Percentiles rank a stretch among this genome's conserved stretches.
Evolutionary conservation across 2,797 vertebrate species (phyloP).

Genomic region (Cyclura pinguis): DNA sequence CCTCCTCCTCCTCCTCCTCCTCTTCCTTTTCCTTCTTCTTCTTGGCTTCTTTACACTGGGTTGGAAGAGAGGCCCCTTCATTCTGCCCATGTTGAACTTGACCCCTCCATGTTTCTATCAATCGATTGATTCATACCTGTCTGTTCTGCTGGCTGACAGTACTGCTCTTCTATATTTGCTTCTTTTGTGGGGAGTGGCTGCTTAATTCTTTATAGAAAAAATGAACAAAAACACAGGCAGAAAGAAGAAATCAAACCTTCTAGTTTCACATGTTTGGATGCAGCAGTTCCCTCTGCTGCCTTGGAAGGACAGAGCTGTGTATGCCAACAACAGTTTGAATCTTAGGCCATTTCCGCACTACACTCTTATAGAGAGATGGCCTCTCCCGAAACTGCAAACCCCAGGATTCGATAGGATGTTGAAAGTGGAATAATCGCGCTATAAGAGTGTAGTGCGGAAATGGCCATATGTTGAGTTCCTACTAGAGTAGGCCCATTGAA

Average conservation of each 20-base stretch:
- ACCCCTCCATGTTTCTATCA: not conserved
- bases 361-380: too few species aligned
- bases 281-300: not conserved
- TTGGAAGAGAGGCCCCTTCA: not conserved
- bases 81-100: not conserved
- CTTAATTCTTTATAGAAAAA: not conserved
- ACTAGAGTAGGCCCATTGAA: too few species aligned
- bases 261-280: not conserved
- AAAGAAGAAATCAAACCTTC: not conserved
- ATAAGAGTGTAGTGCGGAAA: too few species aligned
- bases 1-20: not conserved
- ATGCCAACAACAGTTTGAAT: too few species aligned
- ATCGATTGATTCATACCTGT: not conserved
- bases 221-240: not conserved
- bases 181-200: not conserved
- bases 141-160: not conserved
- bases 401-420: too few species aligned
- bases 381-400: too few species aligned
- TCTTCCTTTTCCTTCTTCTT: not conserved
- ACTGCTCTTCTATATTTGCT: not conserved
- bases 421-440: too few species aligned
- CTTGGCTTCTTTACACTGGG: not conserved
- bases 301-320: not conserved
- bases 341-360: too few species aligned
- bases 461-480: too few species aligned